Evolutionary conservation across 1,140 invertebrate species (phyloP).

Genomic region (Temnothorax nylanderi): DNA sequence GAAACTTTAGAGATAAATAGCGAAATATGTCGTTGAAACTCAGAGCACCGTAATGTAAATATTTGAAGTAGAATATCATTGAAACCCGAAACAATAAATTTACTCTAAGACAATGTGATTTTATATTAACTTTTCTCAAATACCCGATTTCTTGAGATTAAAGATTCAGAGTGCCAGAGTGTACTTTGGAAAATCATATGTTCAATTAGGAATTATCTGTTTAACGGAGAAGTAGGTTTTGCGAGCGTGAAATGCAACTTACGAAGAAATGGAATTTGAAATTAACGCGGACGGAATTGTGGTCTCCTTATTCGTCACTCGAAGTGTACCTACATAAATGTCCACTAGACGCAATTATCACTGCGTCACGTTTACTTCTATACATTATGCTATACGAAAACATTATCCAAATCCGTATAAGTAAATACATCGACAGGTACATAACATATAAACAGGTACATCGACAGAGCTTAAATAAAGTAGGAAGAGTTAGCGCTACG

Average conservation of each 20-base stretch:
- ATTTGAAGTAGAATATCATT: not conserved
- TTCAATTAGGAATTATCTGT: not conserved
- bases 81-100: not conserved
- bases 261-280: not conserved
- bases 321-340: not conserved
- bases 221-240: not conserved
- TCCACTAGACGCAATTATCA: not conserved
- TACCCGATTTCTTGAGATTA: not conserved
- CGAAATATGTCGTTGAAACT: conserved; percentile 1
- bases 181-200: not conserved
- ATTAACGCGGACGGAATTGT: not conserved
- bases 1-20: conserved; percentile 11
- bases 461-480: not conserved
- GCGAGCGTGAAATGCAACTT: not conserved
- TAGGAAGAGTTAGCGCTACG: not conserved
- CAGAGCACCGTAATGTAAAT: not conserved
- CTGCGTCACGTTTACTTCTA: not conserved
- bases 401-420: not conserved
- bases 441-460: not conserved
- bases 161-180: not conserved
- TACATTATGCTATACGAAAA: not conserved
- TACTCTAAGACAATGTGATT: not conserved
- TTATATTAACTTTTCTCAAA: not conserved
- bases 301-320: conserved; percentile 8
- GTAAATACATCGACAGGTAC: too few relatives aligned